Evolutionary conservation across 2,113 vertebrate species (phyloP), one percentile per base, ranked within the genome.

Genomic region (Ptilonorhynchus violaceus): DNA sequence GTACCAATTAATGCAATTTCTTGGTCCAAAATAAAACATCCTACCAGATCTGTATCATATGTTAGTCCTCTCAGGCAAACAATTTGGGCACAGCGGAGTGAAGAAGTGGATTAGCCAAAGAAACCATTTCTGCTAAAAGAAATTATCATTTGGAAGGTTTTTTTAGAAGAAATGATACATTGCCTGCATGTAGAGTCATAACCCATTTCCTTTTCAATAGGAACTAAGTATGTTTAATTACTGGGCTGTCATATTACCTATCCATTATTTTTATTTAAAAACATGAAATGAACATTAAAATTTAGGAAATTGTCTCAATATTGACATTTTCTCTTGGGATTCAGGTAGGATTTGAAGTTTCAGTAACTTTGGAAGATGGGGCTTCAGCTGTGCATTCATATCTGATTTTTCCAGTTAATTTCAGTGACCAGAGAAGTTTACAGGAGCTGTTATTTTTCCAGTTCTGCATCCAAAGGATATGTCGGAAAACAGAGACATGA

Each of bases 191-290:
- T 63, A 68, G 16, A 94, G 85, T 94, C 85, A 94, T 79, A 97
- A 97, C 49, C 93, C 80, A 89, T 95, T 96, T 97, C 92, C 95
- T 97, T 96, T 96, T 87, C 92, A 96, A 95, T 88, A 96, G 85
- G 91, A 96, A 94, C 69, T 37, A 92, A 96, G 74, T 92, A 80
- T 76, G 37, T 95, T 96, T 97, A 95, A 95, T 97, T 93, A 92
- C 62, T 85, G 66, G 52, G 42, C 73, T 96, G 80, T 95, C 89
- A 72, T 78, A 94, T 96, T 96, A 96, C 69, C 33, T 30, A 88
- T 89, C 85, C 88, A 64, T 85, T 96, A 91, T 89, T 98, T 96
- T 95, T 85, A 73, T 91, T 96, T 17, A 56, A 95, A 93, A 97
- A 86, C 39, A 72, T 18, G 28, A 81, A 88, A 69, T 46, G 81